Conservation (phyloP, 2,113 vertebrate genomes). For the Vulpes ferrilata region DNA sequence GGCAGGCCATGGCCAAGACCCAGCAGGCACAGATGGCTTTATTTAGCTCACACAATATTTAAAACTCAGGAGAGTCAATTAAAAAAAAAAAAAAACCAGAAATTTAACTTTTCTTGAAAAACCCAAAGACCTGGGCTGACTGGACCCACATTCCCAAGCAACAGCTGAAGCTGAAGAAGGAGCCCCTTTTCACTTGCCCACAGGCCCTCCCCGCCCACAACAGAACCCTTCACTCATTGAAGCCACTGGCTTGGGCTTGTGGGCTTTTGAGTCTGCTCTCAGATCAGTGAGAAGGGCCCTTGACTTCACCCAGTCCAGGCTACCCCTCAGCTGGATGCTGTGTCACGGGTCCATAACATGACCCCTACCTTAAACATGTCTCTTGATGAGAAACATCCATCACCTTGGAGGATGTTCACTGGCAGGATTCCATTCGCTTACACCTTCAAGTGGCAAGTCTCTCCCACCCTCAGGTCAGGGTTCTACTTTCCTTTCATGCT, state of each 20-base stretch:
- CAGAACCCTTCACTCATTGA: background rate
- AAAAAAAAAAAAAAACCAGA: background rate
- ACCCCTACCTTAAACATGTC: background rate
- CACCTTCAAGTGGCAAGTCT: background rate
- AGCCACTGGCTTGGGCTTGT: background rate
- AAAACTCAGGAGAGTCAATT: background rate
- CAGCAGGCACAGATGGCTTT: background rate
- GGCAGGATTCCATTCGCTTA: background rate
- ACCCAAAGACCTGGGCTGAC: background rate
- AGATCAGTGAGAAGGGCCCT: background rate
- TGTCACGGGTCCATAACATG: accelerated
- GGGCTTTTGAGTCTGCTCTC: background rate
- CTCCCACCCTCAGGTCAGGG: background rate
- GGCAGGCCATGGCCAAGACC: background rate
- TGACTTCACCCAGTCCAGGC: background rate
- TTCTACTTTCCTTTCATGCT: background rate
- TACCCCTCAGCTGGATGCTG: background rate
- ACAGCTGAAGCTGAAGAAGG: background rate
- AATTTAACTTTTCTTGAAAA: conserved; percentile 14
- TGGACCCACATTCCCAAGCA: background rate
- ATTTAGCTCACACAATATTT: background rate
- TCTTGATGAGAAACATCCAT: background rate
- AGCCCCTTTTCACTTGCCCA: background rate
- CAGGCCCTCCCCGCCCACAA: background rate
- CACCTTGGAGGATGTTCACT: background rate